A percentile compares a stretch with the other conserved stretches of the same genome.
Conservation (phyloP, 1,140 invertebrate genomes). For the Cydia fagiglandana region DNA sequence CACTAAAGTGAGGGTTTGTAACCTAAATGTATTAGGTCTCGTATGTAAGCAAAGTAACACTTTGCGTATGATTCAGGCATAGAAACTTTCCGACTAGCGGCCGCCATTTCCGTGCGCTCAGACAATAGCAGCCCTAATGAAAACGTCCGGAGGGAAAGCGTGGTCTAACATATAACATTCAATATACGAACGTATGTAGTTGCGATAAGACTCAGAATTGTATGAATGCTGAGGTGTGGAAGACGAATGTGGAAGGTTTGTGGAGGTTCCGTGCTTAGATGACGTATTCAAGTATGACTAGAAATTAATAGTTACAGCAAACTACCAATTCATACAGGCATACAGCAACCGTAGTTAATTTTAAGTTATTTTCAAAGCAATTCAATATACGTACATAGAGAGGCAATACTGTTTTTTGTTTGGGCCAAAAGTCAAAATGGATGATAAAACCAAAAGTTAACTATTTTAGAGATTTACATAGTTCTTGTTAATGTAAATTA, state of each 20-base stretch:
- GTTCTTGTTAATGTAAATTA: too few relatives aligned
- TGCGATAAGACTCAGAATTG: background rate
- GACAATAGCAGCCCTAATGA: slow-evolving; percentile 48
- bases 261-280: background rate
- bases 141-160: slow-evolving; percentile 38
- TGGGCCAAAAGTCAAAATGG: too few relatives aligned
- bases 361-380: too few relatives aligned
- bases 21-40: background rate
- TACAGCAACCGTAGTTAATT: too few relatives aligned
- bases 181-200: background rate
- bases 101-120: background rate
- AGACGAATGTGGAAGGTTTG: background rate
- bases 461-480: too few relatives aligned
- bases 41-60: too few relatives aligned
- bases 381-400: too few relatives aligned
- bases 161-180: background rate
- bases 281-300: background rate
- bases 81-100: background rate
- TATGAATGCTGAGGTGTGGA: background rate
- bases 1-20: background rate
- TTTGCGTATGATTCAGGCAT: background rate
- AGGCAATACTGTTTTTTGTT: too few relatives aligned
- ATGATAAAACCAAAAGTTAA: too few relatives aligned
- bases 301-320: too few relatives aligned
- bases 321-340: too few relatives aligned